A percentile compares a stretch with the other conserved stretches of the same genome.
phyloP scores from a whole-genome alignment of 2,113 vertebrate genomes.

The Bucco capensis region DNA sequence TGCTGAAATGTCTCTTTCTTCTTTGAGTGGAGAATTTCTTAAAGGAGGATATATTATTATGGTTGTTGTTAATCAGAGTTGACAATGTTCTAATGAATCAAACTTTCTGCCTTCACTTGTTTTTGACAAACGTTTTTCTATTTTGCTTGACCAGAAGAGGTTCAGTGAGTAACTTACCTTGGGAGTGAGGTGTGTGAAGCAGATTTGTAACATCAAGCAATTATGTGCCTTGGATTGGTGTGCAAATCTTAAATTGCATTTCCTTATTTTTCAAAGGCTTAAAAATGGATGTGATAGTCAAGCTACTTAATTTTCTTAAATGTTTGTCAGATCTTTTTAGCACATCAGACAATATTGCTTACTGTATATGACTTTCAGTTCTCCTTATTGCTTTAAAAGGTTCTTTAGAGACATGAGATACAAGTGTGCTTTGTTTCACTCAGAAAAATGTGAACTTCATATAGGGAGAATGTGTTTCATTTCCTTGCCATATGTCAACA shows the following conservation, averaged over 20 bases:
- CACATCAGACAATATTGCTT: neutral
- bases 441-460: slow-evolving; percentile 54
- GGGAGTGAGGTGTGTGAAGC: neutral
- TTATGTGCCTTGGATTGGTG: neutral
- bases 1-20: neutral
- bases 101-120: neutral
- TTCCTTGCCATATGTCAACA: slow-evolving; percentile 61
- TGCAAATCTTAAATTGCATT: neutral
- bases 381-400: neutral
- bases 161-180: neutral
- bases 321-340: neutral
- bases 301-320: neutral
- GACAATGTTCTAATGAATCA: neutral
- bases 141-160: neutral
- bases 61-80: neutral
- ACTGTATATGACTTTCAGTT: neutral
- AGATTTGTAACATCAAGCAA: neutral
- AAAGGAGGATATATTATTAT: neutral
- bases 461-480: slow-evolving; percentile 62
- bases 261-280: slow-evolving; percentile 22
- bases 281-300: neutral
- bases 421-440: slow-evolving; percentile 45
- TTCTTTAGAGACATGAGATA: neutral
- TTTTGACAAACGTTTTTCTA: neutral
- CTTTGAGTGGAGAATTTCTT: neutral